These are phyloP conservation scores for Cabera pusaria DNA, from an alignment of 2,888 invertebrate genomes.

Conservation along the genomic window DNA sequence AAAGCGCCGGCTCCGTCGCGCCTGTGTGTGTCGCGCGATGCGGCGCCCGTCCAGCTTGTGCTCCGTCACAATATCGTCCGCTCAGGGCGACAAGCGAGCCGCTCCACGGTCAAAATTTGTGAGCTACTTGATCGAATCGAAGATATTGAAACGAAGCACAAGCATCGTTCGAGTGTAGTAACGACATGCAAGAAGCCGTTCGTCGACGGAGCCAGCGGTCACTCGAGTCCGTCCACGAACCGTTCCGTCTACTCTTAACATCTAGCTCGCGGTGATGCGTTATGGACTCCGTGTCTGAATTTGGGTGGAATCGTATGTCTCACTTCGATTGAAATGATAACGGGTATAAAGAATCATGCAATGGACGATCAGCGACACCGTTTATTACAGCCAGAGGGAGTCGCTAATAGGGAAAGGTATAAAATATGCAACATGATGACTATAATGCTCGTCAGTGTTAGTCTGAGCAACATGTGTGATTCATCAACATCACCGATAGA, in stretches of 20 bases:
- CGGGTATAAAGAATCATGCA: constrained; percentile 61
- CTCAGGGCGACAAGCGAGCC: too few relatives aligned
- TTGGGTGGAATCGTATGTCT: constrained; percentile 55
- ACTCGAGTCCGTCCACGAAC: constrained; percentile 49
- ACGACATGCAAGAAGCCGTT: constrained; percentile 66
- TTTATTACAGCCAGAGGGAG: constrained; percentile 66
- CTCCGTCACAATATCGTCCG: constrained; percentile 51
- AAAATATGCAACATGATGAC: constrained; percentile 80
- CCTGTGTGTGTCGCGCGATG: constrained; percentile 70
- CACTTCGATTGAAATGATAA: constrained; percentile 58
- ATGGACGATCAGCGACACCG: constrained; percentile 72
- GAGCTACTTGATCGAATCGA: too few relatives aligned
- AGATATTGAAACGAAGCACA: constrained; percentile 51
- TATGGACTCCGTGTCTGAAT: constrained; percentile 64
- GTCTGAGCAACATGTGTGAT: constrained; percentile 64
- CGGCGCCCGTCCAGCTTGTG: constrained; percentile 49
- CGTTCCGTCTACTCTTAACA: constrained; percentile 58
- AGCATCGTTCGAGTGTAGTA: constrained; percentile 58
- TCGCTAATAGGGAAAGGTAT: constrained; percentile 82
- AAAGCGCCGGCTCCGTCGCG: constrained; percentile 79
- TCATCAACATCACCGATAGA: constrained; percentile 44
- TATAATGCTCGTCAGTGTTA: constrained; percentile 71
- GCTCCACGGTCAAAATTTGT: too few relatives aligned
- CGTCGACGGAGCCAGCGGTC: constrained; percentile 46
- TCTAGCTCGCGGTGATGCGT: constrained; percentile 61